Percentiles rank a stretch among this genome's conserved stretches.
These are phyloP conservation scores for Pheosia tremula DNA, from an alignment of 2,888 invertebrate genomes.

Conservation along the genomic window DNA sequence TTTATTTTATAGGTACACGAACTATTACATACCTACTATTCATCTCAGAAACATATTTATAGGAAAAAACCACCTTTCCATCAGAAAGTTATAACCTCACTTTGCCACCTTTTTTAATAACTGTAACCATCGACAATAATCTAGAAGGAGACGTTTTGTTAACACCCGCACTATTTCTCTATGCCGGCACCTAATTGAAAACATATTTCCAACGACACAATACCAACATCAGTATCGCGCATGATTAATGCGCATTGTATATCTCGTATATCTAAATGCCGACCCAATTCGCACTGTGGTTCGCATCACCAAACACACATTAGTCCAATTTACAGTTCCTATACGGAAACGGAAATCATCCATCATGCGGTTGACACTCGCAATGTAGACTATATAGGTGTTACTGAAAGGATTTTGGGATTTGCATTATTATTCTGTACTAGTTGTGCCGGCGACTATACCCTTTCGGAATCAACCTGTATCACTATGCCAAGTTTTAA, in stretches of 20 bases:
- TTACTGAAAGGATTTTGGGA: constrained; percentile 37
- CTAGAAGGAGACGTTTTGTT: no score
- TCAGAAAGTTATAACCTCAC: no score
- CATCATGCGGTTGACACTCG: constrained; percentile 58
- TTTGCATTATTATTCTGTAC: constrained; percentile 18
- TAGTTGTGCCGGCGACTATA: neutral
- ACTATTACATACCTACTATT: no score
- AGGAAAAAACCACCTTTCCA: no score
- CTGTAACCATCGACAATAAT: no score
- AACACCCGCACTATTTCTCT: no score
- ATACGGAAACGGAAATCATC: constrained; percentile 58
- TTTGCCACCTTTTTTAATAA: no score
- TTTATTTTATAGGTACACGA: no score
- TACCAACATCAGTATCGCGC: neutral
- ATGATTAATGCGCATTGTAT: constrained; percentile 5
- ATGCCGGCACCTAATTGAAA: neutral
- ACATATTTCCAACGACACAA: neutral
- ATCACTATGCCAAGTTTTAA: no score
- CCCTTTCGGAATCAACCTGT: no score
- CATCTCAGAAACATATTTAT: no score
- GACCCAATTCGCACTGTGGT: constrained; percentile 24
- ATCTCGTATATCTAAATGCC: constrained; percentile 22
- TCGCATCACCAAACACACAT: constrained; percentile 46
- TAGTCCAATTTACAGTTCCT: constrained; percentile 55
- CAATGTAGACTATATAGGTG: constrained; percentile 53